Evolutionary conservation across 1,140 invertebrate genomes (phyloP), one percentile per base, ranked within the genome.

Genomic region (Temnothorax longispinosus): DNA sequence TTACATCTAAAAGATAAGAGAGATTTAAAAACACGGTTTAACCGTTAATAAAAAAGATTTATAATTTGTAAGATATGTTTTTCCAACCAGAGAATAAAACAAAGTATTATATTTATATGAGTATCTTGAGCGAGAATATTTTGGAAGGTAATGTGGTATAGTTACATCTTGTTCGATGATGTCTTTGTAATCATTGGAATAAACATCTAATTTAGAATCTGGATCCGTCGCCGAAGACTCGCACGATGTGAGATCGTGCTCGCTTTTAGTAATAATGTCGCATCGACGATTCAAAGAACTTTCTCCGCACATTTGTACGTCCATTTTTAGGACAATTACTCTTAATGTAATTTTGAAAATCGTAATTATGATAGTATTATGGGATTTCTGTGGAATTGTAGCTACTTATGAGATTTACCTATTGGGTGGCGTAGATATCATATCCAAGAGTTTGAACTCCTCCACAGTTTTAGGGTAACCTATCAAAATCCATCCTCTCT

Each of bases 401-500:
- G 5, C 6, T 65, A 15, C 58, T 76, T 44, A 4, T 58, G 6
- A 60, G n/a, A 38, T 64, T 3, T 89, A 96, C 96, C 96, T 96
- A 90, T 97, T 97, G 0, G 97, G 97, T 10, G 96, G 96, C 21
- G 96, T 97, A 11, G 96, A 90, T 87, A 96, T 95, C 38, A 93
- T 94, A 91, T 97, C 96, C 3, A 97, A 89, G 13, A 95, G 88
- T 89, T 96, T 96, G 75, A 97, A 96, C 87, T 97, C 96, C 0
- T 93, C 91, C 0, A 95, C 95, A 4, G 92, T 95, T 11, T 93
- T 94, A 0, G 96, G 96, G 90, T 96, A 97, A 6, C 95, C 96
- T 13, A 95, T 96, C 44, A 97, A 90, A 32, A 97, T 94, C 96
- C 96, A 97, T 0, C 97, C 97, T 58, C 95, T 93, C 54, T 95